Base-by-base conservation (phyloP, 2,797 vertebrate species). In the Champsocephalus esox region DNA sequence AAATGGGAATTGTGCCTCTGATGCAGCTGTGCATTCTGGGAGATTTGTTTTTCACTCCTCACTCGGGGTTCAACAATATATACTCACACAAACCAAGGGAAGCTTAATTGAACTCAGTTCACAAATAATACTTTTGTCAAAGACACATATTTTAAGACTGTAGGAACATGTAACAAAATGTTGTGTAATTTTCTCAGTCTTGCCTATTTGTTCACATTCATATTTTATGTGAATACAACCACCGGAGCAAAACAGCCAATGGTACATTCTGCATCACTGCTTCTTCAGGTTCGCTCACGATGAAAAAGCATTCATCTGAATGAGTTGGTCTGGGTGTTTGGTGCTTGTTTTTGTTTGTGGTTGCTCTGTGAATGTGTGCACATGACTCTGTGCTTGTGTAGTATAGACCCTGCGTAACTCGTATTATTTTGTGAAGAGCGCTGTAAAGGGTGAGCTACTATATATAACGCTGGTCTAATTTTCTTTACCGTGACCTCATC, bases 401-500 rank as follows among this genome's bases (percentile, higher is more conserved):
- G 60, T 34, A 54, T 62, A 63, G 75, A 79, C 61, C 43, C 65
- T 52, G 67, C 83, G 82, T 67, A 44, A 62, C 24, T 57, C 28
- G 59, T 80, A 50, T 79, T 13, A 5, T 72, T 89, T 84, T 85
- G 66, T 77, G 62, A 44, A 80, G 83, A 90, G 84, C 85, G 84
- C 81, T 84, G 75, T 84, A 90, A 91, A 91, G 84, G 85, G 69
- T 68, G 69, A 80, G 32, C 56, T 70, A 17, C 78, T 93, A 91
- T 87, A 90, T 4, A 54, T 90, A 62, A 70, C 32, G 11, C 76
- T 81, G 82, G 56, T 54, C 79, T 87, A 73, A 76, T 89, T 89
- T 85, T 81, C 72, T 44, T 87, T 75, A 58, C 66, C 10, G 44
- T 81, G 83, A 84, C 81, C 86, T 73, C 69, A 86, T 80, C 80